A percentile compares a stretch with the other conserved stretches of the same genome.
Conservation (phyloP, 1,140 invertebrate species). For the Melanaphis sacchari region DNA sequence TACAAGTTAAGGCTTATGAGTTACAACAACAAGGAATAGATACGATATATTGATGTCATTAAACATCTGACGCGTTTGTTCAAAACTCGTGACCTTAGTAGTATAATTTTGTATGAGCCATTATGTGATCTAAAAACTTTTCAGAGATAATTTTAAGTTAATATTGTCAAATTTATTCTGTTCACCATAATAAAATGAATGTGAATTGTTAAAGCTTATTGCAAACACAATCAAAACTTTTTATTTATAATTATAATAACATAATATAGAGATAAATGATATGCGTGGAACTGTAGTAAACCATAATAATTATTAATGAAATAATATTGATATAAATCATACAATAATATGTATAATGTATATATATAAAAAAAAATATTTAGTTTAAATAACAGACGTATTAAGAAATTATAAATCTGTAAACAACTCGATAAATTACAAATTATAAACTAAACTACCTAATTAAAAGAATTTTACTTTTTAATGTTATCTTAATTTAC, state of each 20-base stretch:
- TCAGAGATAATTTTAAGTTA: neutral
- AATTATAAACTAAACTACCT: no score
- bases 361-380: no score
- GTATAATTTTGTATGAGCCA: neutral
- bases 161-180: neutral
- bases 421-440: no score
- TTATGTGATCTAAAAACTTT: neutral
- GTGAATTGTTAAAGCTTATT: neutral
- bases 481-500: neutral
- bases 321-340: neutral
- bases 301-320: neutral
- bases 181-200: neutral
- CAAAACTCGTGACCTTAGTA: neutral
- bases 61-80: neutral
- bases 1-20: neutral
- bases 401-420: no score
- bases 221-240: neutral
- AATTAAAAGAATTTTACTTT: no score
- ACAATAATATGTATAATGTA: no score
- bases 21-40: neutral
- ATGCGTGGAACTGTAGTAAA: neutral
- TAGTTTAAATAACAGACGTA: no score
- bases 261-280: neutral
- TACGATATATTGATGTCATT: neutral
- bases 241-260: neutral